Conservation (phyloP, 2,797 vertebrate species). For the Argyrosomus regius region DNA sequence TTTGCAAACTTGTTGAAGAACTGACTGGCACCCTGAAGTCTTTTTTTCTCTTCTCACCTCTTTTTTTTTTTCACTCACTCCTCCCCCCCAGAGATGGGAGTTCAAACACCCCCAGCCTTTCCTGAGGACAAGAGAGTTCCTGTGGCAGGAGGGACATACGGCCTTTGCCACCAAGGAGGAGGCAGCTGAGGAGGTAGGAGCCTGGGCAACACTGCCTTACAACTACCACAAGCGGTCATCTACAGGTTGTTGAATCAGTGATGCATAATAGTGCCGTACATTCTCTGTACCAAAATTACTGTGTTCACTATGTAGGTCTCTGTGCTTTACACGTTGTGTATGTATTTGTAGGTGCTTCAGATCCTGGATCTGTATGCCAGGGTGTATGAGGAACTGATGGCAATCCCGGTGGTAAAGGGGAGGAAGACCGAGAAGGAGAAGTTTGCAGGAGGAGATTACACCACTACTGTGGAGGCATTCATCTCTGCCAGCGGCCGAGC, state of each 20-base stretch:
- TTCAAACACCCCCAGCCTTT: conserved; percentile 99
- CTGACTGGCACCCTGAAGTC: neutral
- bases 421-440: conserved; percentile 98
- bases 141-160: conserved; percentile 99
- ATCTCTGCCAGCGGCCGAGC: conserved; percentile 98
- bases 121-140: conserved; percentile 97
- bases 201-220: neutral
- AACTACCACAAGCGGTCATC: neutral
- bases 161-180: conserved; percentile 96
- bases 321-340: neutral
- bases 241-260: neutral
- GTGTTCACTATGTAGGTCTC: neutral
- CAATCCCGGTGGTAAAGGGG: conserved; percentile 97
- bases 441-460: conserved; percentile 98
- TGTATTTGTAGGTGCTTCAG: conserved; percentile 89
- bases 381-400: conserved; percentile 97
- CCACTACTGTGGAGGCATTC: conserved; percentile 95
- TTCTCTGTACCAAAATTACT: neutral
- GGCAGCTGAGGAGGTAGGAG: conserved; percentile 92
- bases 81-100: conserved; percentile 91
- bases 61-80: too few relatives aligned
- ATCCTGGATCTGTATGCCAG: conserved; percentile 95
- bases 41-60: neutral
- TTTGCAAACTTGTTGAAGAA: neutral
- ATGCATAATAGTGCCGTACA: fast-evolving